phyloP scores from a whole-genome alignment of 2,888 invertebrate species.

The Caenorhabditis sp. region DNA sequence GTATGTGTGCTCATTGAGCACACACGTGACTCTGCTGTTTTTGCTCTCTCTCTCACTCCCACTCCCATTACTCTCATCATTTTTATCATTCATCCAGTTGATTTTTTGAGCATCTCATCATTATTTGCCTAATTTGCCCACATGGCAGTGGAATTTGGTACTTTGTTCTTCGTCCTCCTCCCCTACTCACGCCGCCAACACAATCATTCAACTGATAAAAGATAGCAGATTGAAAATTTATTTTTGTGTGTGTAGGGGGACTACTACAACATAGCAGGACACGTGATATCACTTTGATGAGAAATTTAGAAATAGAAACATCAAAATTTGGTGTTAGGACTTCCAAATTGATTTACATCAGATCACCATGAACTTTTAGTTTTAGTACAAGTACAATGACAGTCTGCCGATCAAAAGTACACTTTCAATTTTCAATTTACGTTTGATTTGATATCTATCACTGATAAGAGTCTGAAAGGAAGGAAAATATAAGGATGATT shows the following conservation, averaged over 20 bases:
- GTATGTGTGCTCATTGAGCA: constrained; percentile 49
- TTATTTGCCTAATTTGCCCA: constrained; percentile 4
- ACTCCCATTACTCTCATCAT: constrained; percentile 9
- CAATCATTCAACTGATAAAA: not conserved
- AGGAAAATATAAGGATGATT: constrained; percentile 11
- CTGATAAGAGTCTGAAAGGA: not conserved
- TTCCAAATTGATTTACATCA: no score
- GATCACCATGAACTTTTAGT: not conserved
- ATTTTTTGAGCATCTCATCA: constrained; percentile 4
- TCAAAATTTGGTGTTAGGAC: not conserved
- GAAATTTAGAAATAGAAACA: not conserved
- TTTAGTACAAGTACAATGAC: not conserved
- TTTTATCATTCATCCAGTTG: constrained; percentile 11
- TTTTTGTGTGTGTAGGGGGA: no score
- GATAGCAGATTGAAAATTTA: no score
- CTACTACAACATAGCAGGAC: no score
- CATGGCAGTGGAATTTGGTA: not conserved
- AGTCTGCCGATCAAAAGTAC: not conserved
- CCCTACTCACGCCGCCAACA: not conserved
- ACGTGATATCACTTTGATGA: constrained; percentile 10
- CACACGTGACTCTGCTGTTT: constrained; percentile 51
- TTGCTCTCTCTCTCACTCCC: constrained; percentile 20
- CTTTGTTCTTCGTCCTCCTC: constrained; percentile 23
- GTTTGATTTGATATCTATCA: not conserved
- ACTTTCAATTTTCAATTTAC: not conserved